Conservation (phyloP, 2,888 invertebrate species). For the Ceraclea dissimilis region DNA sequence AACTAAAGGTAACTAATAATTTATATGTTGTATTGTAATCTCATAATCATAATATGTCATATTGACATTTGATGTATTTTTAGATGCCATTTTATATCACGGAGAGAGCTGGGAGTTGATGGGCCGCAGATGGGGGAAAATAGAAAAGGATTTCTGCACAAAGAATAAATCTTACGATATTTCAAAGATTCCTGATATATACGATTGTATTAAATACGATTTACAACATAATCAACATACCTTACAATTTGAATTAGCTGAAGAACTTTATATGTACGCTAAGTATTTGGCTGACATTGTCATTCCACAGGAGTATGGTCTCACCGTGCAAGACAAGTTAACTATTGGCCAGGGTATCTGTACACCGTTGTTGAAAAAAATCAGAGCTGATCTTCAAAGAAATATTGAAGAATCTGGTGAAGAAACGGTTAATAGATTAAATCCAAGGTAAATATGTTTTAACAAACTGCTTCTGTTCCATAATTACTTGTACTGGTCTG, state of each 20-base stretch:
- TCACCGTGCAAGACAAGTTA: constrained; percentile 90
- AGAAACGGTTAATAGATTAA: constrained; percentile 91
- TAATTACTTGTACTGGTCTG: too few relatives aligned
- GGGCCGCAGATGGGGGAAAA: constrained; percentile 95
- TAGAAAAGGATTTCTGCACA: constrained; percentile 95
- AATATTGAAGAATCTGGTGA: constrained; percentile 87
- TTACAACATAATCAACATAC: constrained; percentile 96
- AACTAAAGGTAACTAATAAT: constrained; percentile 57
- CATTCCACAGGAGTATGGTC: constrained; percentile 98
- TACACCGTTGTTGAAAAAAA: constrained; percentile 91
- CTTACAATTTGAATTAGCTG: constrained; percentile 84
- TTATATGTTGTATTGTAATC: too few relatives aligned
- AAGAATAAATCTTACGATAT: constrained; percentile 93
- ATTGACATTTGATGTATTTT: constrained; percentile 1
- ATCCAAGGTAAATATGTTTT: constrained; percentile 61
- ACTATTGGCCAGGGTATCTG: constrained; percentile 97
- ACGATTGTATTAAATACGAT: constrained; percentile 99
- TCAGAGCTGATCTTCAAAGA: constrained; percentile 86
- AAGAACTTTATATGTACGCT: constrained; percentile 89
- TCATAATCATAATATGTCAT: too few relatives aligned
- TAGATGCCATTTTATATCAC: constrained; percentile 89
- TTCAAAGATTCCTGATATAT: constrained; percentile 98
- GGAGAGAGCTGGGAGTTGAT: constrained; percentile 99
- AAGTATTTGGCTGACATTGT: constrained; percentile 98
- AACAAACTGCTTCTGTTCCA: too few relatives aligned